Conservation (phyloP, 2,113 vertebrate species). For the Serilophus lunatus region DNA sequence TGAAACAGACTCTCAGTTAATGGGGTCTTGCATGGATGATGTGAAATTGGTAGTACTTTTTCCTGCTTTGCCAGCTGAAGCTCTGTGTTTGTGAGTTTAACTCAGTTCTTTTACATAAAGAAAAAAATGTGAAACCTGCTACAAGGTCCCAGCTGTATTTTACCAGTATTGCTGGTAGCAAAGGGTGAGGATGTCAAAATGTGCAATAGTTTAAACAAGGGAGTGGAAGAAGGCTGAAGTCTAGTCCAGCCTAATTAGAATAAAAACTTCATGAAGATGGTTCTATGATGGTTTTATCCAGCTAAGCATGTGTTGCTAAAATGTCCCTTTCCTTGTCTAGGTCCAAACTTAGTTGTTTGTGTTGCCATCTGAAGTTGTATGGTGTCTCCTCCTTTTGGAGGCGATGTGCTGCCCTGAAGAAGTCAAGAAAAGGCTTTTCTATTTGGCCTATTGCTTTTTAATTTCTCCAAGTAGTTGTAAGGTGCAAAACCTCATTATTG, state of each 20-base stretch:
- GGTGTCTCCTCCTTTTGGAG: neutral
- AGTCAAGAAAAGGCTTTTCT: neutral
- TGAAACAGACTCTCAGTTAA: neutral
- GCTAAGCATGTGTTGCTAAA: neutral
- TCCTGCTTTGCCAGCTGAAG: neutral
- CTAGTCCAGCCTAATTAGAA: neutral
- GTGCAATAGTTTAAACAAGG: neutral
- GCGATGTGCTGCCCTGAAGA: neutral
- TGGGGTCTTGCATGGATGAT: neutral
- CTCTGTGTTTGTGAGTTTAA: neutral
- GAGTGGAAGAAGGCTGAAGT: neutral
- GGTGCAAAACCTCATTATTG: neutral
- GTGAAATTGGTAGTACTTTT: neutral
- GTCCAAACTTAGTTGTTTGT: neutral
- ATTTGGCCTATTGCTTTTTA: neutral
- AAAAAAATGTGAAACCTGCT: neutral
- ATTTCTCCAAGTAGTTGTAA: neutral
- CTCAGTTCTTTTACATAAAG: neutral
- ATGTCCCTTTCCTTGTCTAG: neutral
- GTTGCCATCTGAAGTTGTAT: neutral
- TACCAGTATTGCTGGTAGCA: neutral
- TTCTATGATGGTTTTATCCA: neutral
- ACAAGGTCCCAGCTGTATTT: neutral
- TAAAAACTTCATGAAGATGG: neutral
- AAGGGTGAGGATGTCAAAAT: neutral